Conservation (phyloP, 2,797 vertebrate species). For the Platalea minor region DNA sequence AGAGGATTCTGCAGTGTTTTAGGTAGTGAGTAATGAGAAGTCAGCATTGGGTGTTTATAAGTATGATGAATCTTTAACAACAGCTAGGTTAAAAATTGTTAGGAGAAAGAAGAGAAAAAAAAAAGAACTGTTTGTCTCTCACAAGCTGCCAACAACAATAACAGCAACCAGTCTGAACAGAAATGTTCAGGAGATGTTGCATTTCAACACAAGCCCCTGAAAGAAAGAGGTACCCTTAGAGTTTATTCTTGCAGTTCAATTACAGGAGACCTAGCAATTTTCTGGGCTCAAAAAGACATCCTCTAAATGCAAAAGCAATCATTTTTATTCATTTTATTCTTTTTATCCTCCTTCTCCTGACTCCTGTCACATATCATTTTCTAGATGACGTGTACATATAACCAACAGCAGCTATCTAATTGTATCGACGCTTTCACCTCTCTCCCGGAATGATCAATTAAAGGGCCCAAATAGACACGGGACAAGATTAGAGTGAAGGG, state of each 20-base stretch:
- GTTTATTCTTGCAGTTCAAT: background rate
- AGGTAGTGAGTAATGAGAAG: conserved; percentile 26
- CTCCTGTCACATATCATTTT: conserved; percentile 9
- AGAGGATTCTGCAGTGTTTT: conserved; percentile 2
- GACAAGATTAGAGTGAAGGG: conserved; percentile 7
- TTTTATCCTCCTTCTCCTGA: background rate
- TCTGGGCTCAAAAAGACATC: background rate
- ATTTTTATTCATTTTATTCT: background rate
- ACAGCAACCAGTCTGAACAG: background rate
- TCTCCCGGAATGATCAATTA: conserved; percentile 15
- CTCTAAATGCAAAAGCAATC: background rate
- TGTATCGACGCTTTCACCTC: background rate
- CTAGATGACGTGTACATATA: background rate
- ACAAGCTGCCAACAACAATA: background rate
- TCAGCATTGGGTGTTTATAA: background rate
- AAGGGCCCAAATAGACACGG: background rate
- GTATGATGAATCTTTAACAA: conserved; percentile 20
- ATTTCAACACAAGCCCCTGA: background rate
- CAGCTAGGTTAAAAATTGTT: background rate
- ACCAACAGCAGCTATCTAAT: background rate
- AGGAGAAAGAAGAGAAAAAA: background rate
- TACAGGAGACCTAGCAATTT: background rate
- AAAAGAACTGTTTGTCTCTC: background rate
- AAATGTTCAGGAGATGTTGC: background rate
- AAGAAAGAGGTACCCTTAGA: background rate